These are phyloP conservation scores for Nettapus auritus DNA, from an alignment of 2,113 vertebrate genomes.

Conservation along the genomic window DNA sequence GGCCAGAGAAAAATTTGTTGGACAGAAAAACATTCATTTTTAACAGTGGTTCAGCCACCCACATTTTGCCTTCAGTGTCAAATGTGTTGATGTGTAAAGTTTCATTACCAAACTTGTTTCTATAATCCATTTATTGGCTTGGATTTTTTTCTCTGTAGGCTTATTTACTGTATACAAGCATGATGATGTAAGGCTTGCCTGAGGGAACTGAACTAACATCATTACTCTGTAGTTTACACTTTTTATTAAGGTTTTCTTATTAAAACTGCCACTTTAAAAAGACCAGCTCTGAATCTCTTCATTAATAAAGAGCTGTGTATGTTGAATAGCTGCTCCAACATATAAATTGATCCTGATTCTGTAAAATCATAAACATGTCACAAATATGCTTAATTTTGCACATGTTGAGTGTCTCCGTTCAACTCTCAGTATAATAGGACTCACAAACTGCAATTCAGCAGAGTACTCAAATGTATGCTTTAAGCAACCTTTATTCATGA, in stretches of 20 bases:
- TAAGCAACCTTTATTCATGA: background rate
- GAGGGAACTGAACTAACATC: background rate
- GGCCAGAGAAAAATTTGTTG: constrained; percentile 17
- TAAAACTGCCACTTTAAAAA: background rate
- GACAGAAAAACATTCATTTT: constrained; percentile 18
- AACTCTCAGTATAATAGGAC: background rate
- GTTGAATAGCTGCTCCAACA: background rate
- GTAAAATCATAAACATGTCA: background rate
- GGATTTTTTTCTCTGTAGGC: background rate
- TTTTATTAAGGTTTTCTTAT: constrained; percentile 20
- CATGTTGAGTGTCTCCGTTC: background rate
- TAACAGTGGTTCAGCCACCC: background rate
- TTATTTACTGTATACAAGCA: constrained; percentile 26
- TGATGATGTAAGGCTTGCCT: background rate
- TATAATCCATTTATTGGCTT: background rate
- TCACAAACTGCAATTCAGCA: background rate
- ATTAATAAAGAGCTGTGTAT: background rate
- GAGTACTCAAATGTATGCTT: background rate
- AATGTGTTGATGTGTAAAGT: background rate
- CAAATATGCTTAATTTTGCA: background rate
- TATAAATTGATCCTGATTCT: background rate
- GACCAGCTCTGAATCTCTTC: background rate
- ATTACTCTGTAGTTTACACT: background rate
- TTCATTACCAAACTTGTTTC: constrained; percentile 1
- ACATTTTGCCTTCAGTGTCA: background rate